A percentile compares a stretch with the other conserved stretches of the same genome.
Conservation (phyloP, 2,113 vertebrate species). For the Phyllopteryx taeniolatus region DNA sequence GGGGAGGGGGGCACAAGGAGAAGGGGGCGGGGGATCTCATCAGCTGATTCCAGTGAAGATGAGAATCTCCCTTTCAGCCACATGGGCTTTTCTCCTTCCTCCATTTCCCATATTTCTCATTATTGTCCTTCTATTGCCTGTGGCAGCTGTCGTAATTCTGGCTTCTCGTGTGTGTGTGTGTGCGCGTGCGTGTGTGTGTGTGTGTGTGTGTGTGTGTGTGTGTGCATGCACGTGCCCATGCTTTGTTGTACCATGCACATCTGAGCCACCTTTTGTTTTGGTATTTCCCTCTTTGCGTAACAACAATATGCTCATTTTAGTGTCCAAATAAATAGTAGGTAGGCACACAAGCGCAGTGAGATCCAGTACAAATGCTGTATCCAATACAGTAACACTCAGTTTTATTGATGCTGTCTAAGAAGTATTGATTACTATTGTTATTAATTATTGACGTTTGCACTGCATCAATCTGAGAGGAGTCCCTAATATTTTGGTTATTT, state of each 20-base stretch:
- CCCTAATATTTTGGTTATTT: background rate
- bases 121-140: slow-evolving; percentile 46
- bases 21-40: slow-evolving; percentile 27
- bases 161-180: slow-evolving; percentile 13
- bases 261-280: background rate
- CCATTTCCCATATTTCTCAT: slow-evolving; percentile 26
- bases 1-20: slow-evolving; percentile 13
- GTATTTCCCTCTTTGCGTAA: background rate
- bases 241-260: background rate
- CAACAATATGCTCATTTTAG: background rate
- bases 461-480: background rate
- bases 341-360: background rate
- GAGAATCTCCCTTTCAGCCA: slow-evolving; percentile 67
- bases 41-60: slow-evolving; percentile 65
- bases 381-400: background rate
- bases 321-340: background rate
- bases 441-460: background rate
- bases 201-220: slow-evolving; percentile 13
- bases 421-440: background rate
- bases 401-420: background rate
- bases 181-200: background rate
- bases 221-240: background rate
- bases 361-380: background rate
- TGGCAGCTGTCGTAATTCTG: slow-evolving; percentile 46
- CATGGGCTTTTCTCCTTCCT: slow-evolving; percentile 66